A percentile compares a stretch with the other conserved stretches of the same genome.
phyloP scores from a whole-genome alignment of 2,113 vertebrate genomes.

The Petrocephalus microphthalmus region DNA sequence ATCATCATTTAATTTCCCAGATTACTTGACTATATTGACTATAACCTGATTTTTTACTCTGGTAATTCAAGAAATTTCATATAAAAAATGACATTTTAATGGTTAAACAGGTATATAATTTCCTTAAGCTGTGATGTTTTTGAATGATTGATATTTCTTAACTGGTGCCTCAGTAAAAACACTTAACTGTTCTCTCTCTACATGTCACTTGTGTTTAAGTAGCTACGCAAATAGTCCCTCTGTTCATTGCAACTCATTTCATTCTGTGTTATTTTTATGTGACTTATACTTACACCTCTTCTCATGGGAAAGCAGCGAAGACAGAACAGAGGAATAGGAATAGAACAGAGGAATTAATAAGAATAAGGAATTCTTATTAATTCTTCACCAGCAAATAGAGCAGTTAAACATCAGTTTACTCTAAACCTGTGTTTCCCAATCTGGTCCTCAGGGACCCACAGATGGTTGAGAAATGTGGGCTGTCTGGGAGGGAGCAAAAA shows the following conservation, averaged over 20 bases:
- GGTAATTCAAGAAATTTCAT: not conserved
- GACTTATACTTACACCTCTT: slow-evolving; percentile 20
- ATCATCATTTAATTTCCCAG: not conserved
- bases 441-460: too few relatives aligned
- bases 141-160: not conserved
- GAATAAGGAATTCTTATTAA: not conserved
- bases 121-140: not conserved
- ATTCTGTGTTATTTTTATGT: not conserved
- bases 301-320: not conserved
- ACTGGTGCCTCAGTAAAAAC: not conserved
- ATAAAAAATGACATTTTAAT: not conserved
- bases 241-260: not conserved
- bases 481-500: too few relatives aligned
- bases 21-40: not conserved
- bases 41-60: not conserved
- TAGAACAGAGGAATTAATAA: not conserved
- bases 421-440: not conserved
- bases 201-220: not conserved
- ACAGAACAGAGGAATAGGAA: not conserved
- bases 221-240: not conserved
- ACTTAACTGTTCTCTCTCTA: not conserved
- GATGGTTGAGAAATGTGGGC: too few relatives aligned
- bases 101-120: not conserved
- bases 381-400: not conserved
- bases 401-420: not conserved